Conservation (phyloP, 2,797 vertebrate species). For the Natrix natrix region DNA sequence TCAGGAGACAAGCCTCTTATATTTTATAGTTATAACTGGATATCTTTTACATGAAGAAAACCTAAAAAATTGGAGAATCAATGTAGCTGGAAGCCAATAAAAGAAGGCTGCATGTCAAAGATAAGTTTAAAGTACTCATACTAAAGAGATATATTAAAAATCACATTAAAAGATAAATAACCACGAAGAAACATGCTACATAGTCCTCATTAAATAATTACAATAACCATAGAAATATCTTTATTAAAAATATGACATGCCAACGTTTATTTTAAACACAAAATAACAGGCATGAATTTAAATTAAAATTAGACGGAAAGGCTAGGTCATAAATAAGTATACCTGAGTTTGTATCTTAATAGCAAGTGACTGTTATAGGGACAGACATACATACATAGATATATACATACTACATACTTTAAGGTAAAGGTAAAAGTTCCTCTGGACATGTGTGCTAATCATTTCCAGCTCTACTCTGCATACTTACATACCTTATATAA, state of each 20-base stretch:
- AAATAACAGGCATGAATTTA: background rate
- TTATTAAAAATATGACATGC: background rate
- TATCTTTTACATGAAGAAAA: slow-evolving; percentile 57
- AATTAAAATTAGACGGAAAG: background rate
- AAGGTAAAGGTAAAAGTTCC: too few species aligned
- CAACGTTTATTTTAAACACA: slow-evolving; percentile 3
- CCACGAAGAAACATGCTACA: slow-evolving; percentile 49
- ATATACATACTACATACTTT: too few species aligned
- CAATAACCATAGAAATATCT: background rate
- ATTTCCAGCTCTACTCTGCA: background rate
- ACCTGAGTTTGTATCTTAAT: background rate
- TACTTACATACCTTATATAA: background rate
- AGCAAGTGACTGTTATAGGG: background rate
- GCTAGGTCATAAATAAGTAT: background rate
- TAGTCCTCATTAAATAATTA: slow-evolving; percentile 45
- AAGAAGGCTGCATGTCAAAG: slow-evolving; percentile 72
- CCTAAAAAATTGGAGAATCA: slow-evolving; percentile 67
- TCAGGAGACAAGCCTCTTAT: slow-evolving; percentile 78
- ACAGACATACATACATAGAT: background rate
- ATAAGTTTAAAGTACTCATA: slow-evolving; percentile 71
- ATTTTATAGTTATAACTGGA: slow-evolving; percentile 73
- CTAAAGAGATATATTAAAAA: slow-evolving; percentile 64
- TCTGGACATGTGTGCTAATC: too few species aligned
- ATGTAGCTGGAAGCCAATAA: slow-evolving; percentile 68
- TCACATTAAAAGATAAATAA: slow-evolving; percentile 52